Conservation (phyloP, 2,113 vertebrate genomes). For the Fukomys damarensis region DNA sequence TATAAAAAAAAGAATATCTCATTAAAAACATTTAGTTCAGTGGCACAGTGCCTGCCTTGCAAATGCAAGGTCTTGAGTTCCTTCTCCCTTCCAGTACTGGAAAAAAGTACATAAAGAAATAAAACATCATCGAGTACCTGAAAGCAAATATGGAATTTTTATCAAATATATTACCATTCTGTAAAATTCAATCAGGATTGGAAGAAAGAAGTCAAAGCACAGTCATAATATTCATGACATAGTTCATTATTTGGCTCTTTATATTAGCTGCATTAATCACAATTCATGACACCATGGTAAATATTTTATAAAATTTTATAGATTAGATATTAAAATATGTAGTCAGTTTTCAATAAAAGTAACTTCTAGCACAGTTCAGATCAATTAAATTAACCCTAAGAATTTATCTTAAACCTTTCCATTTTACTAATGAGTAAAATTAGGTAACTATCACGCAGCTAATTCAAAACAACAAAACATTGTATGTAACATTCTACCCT, state of each 20-base stretch:
- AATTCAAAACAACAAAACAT: slow-evolving; percentile 7
- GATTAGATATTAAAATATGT: neutral
- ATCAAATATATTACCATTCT: neutral
- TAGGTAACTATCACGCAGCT: neutral
- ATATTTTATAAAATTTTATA: neutral
- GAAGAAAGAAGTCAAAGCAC: neutral
- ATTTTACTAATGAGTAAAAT: neutral
- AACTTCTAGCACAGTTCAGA: neutral
- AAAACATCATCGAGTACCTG: neutral
- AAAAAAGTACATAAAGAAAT: too few relatives aligned
- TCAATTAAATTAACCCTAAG: neutral
- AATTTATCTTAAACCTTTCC: neutral
- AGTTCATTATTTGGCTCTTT: neutral
- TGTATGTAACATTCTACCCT: neutral
- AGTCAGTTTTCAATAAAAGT: neutral
- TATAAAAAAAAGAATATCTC: neutral
- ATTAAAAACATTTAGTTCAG: neutral
- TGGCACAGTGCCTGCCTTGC: too few relatives aligned
- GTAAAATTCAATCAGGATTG: neutral
- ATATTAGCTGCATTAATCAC: neutral
- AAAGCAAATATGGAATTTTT: neutral
- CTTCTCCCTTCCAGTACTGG: too few relatives aligned
- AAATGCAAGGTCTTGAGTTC: too few relatives aligned
- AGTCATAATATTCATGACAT: neutral
- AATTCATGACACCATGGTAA: neutral